Evolutionary conservation across 2,888 invertebrate genomes (phyloP), one percentile per base, ranked within the genome.

Genomic region (Nowickia ferox): DNA sequence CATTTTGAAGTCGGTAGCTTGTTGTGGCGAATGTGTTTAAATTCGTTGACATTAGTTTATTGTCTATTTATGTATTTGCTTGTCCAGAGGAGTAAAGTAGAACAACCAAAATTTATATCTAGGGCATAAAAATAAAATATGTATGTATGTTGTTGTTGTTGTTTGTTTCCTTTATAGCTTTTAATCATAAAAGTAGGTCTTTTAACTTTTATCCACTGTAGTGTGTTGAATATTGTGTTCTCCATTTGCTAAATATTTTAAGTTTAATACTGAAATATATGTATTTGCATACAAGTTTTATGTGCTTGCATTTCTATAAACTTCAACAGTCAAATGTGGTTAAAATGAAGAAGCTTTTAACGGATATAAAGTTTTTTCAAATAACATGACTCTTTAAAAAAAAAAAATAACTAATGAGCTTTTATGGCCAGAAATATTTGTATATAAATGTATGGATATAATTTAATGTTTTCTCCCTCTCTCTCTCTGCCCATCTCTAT

Each of bases 161-260:
- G 4, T 4, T 4, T 30, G 5, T 30, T 6, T 30, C 30, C 30
- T 59, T 69, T 69, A 57, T 57, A 59, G 57, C 22, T 13, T 78
- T 53, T 75, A 61, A 81, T 75, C 59, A 69, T 19, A 75, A 69
- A 75, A 69, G 38, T 61, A 40, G 75, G 68, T 22, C 61, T 61
- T 68, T 75, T 40, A 81, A 55, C 15, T 69, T 2, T 75, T 69
- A 81, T 69, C 81, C 61, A 51, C 42, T 40, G 38, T 30, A 17
- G 38, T n/a, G 53, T 79, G 55, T 40, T 46, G 38, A 61, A 51
- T 63, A 63, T n/a, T 5, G 5, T 46, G 19, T 66, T 77, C 17
- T 57, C 17, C 9, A 68, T 77, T 46, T 74, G 22, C 22, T 22
- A 72, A 55, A 80, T 72, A 55, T 72, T 30, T 72, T 44, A 65